Evolutionary conservation across 2,113 vertebrate genomes (phyloP).

Genomic region (Natator depressus): DNA sequence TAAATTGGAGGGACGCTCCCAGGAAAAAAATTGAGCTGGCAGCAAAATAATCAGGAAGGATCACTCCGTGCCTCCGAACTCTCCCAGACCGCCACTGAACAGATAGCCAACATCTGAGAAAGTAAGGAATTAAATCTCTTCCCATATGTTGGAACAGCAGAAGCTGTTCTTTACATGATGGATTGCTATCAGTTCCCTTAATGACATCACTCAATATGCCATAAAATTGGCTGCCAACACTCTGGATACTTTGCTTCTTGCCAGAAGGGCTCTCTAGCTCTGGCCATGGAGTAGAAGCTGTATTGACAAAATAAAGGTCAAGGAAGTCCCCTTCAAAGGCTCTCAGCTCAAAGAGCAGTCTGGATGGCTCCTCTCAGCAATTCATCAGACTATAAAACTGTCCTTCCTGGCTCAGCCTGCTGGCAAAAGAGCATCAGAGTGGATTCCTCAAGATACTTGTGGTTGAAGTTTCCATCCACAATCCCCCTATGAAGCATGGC

Average conservation of each 20-base stretch:
- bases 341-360: not conserved
- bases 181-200: conserved; percentile 70
- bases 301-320: conserved; percentile 29
- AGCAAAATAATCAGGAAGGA: conserved; percentile 52
- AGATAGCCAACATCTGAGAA: conserved; percentile 54
- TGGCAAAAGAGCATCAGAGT: conserved; percentile 21
- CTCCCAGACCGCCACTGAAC: conserved; percentile 45
- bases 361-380: not conserved
- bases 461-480: conserved; percentile 47
- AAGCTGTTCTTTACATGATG: conserved; percentile 65
- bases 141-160: not conserved
- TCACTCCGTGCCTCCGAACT: conserved; percentile 39
- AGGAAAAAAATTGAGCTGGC: not conserved
- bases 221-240: conserved; percentile 65
- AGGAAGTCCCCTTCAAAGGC: conserved; percentile 31
- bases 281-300: conserved; percentile 42
- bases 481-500: conserved; percentile 40
- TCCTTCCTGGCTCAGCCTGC: conserved; percentile 27
- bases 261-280: conserved; percentile 37
- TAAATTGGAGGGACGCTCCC: conserved; percentile 1
- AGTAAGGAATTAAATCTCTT: conserved; percentile 62
- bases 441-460: conserved; percentile 36
- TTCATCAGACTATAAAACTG: conserved; percentile 39
- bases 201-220: conserved; percentile 74
- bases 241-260: not conserved